These are phyloP conservation scores for Acanthopagrus latus DNA, from an alignment of 2,797 vertebrate species.

Conservation along the genomic window DNA sequence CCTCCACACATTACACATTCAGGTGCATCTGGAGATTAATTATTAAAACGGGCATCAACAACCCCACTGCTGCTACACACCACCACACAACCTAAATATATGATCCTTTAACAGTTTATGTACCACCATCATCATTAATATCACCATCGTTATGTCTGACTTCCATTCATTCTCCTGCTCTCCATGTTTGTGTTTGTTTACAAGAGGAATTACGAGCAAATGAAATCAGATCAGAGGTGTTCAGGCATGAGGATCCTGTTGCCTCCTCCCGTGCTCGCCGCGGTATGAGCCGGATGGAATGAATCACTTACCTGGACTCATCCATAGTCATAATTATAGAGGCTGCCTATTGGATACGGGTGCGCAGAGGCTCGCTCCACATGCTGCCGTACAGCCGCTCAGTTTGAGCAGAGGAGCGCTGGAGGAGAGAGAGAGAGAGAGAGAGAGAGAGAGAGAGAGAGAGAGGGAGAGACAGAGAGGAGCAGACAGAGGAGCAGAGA, in stretches of 20 bases:
- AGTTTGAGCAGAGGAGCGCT: slow-evolving; percentile 27
- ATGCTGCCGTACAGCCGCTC: slow-evolving; percentile 32
- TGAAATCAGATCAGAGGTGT: slow-evolving; percentile 29
- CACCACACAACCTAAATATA: too few relatives aligned
- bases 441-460: not conserved
- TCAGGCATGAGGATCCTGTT: slow-evolving; percentile 22
- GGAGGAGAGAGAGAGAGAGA: slow-evolving; percentile 8
- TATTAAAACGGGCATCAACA: not conserved
- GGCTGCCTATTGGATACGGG: slow-evolving; percentile 46
- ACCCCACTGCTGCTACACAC: not conserved
- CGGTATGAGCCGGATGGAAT: slow-evolving; percentile 12
- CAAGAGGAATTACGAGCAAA: slow-evolving; percentile 11
- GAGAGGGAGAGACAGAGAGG: too few relatives aligned
- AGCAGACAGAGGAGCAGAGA: too few relatives aligned
- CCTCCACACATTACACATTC: not conserved
- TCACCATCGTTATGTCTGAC: too few relatives aligned
- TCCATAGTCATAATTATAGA: slow-evolving; percentile 39
- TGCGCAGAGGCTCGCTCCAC: slow-evolving; percentile 42
- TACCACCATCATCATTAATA: not conserved
- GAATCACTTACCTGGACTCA: slow-evolving; percentile 46
- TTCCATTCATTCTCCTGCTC: not conserved
- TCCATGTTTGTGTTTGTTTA: not conserved
- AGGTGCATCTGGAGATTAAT: not conserved
- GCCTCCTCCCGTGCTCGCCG: not conserved
- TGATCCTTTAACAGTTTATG: too few relatives aligned